Evolutionary conservation across 1,140 invertebrate genomes (phyloP).

Genomic region (Coelopa frigida): DNA sequence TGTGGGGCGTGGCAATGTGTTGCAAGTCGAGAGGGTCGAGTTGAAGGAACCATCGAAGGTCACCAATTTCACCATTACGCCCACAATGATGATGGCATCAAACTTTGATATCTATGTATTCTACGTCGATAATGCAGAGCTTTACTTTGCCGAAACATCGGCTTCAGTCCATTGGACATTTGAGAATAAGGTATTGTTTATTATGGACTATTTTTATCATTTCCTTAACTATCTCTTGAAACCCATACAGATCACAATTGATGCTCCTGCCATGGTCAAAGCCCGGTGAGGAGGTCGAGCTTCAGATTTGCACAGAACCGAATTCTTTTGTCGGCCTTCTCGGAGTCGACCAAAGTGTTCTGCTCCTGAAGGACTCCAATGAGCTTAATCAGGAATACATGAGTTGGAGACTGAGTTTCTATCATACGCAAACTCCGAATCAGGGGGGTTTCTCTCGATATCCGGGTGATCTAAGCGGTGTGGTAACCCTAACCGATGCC

Average conservation of each 20-base stretch:
- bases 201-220: too few species aligned
- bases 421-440: conserved; percentile 30
- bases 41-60: conserved; percentile 24
- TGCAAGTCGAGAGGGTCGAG: conserved; percentile 60
- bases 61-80: conserved; percentile 51
- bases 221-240: conserved; percentile 50
- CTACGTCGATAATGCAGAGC: too few species aligned
- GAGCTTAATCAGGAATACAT: conserved; percentile 34
- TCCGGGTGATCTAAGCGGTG: conserved; percentile 30
- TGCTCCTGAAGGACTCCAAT: conserved; percentile 51
- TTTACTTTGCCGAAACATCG: too few species aligned
- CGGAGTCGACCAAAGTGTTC: conserved; percentile 79
- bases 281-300: conserved; percentile 63
- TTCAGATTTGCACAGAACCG: conserved; percentile 67
- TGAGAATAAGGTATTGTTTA: too few species aligned
- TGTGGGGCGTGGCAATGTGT: conserved; percentile 78
- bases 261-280: conserved; percentile 45
- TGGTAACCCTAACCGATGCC: conserved; percentile 39
- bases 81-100: conserved; percentile 71
- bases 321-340: conserved; percentile 79
- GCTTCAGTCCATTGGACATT: too few species aligned
- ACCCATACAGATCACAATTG: conserved; percentile 48
- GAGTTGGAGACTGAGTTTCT: conserved; percentile 37
- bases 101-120: conserved; percentile 69
- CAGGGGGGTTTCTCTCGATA: conserved; percentile 37